phyloP scores from a whole-genome alignment of 2,113 vertebrate genomes.

The Phasianus colchicus region DNA sequence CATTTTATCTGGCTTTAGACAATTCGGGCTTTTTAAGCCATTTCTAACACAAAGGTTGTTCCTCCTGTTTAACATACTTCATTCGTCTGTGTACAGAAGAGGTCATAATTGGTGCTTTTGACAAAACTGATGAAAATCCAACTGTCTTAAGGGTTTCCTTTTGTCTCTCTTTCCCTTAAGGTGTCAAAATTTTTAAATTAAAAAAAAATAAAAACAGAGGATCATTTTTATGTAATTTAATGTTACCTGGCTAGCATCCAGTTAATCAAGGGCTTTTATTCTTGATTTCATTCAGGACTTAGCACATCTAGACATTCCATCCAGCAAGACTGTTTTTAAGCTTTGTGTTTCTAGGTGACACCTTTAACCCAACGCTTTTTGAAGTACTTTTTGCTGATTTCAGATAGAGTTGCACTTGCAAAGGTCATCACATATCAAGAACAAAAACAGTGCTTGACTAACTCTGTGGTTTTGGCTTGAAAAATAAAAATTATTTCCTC shows the following conservation, averaged over 20 bases:
- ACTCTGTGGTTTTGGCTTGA: background rate
- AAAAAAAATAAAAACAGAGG: background rate
- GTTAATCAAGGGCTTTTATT: slow-evolving; percentile 72
- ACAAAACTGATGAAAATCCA: slow-evolving; percentile 18
- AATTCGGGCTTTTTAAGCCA: background rate
- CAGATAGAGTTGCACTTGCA: slow-evolving; percentile 23
- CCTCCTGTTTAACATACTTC: background rate
- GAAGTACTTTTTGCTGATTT: slow-evolving; percentile 49
- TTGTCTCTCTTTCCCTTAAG: slow-evolving; percentile 2
- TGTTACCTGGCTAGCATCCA: slow-evolving; percentile 56
- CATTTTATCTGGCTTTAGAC: background rate
- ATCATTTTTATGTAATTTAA: slow-evolving; percentile 57
- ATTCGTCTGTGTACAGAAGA: background rate
- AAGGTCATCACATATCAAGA: background rate
- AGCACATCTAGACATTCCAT: background rate
- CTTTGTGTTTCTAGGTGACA: background rate
- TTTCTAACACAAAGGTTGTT: background rate
- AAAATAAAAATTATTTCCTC: slow-evolving; percentile 8
- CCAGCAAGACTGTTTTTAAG: slow-evolving; percentile 17
- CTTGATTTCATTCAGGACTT: slow-evolving; percentile 52
- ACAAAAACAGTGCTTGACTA: background rate
- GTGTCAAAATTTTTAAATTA: slow-evolving; percentile 33
- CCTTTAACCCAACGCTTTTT: slow-evolving; percentile 23
- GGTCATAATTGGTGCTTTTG: slow-evolving; percentile 5
- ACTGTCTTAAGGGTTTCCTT: background rate